Conservation (phyloP, 2,113 vertebrate genomes). For the Brevimyrus niger region DNA sequence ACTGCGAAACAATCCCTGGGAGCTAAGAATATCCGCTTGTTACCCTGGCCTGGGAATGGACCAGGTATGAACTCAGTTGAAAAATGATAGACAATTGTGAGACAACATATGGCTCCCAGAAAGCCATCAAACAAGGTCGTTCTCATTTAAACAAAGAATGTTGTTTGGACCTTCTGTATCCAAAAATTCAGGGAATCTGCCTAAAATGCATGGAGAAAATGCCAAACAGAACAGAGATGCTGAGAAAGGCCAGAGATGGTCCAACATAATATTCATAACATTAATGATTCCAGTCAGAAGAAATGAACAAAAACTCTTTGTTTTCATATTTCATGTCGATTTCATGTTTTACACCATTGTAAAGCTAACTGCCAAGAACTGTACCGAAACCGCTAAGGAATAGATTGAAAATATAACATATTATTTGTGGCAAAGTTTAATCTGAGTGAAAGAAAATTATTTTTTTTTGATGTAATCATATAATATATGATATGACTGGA, state of each 20-base stretch:
- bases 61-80: conserved; percentile 4
- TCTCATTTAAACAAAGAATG: conserved; percentile 3
- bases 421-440: not conserved
- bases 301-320: not conserved
- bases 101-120: not conserved
- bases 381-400: not conserved
- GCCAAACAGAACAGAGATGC: not conserved
- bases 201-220: not conserved
- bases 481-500: not conserved
- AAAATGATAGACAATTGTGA: conserved; percentile 5
- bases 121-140: conserved; percentile 4
- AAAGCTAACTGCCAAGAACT: not conserved
- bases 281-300: not conserved
- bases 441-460: not conserved
- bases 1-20: not conserved
- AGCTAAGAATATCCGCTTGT: conserved; percentile 7
- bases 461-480: not conserved
- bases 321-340: not conserved
- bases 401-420: not conserved
- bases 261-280: not conserved
- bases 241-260: not conserved
- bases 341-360: not conserved
- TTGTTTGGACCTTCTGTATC: not conserved
- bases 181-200: conserved; percentile 5
- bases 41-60: conserved; percentile 5